phyloP scores from a whole-genome alignment of 2,113 vertebrate species.

The Vidua chalybeata region DNA sequence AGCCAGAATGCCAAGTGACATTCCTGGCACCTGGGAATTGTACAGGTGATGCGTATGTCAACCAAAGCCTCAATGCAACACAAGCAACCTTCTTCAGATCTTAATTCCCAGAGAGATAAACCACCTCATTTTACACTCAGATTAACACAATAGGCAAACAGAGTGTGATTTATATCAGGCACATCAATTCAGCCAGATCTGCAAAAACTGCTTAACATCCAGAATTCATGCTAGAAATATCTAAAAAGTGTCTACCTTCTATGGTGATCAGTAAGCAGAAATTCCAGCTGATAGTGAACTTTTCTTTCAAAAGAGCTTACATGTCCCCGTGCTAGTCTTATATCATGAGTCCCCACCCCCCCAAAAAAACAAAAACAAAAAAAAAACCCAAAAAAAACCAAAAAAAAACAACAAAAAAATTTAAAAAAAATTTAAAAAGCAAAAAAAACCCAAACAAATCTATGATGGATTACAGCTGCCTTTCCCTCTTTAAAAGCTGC shows the following conservation, averaged over 20 bases:
- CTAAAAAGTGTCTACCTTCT: background rate
- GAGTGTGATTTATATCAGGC: background rate
- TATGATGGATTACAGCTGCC: background rate
- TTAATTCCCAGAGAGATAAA: background rate
- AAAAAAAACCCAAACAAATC: background rate
- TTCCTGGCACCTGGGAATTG: background rate
- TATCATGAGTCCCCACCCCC: fast-evolving
- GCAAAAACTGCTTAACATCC: background rate
- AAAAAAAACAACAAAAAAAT: background rate
- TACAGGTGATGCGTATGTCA: too few relatives aligned
- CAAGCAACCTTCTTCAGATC: background rate
- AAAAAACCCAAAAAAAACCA: background rate
- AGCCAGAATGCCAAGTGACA: background rate
- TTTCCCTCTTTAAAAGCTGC: background rate
- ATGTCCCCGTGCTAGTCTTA: background rate
- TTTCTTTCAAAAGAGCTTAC: background rate
- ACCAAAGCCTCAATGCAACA: background rate
- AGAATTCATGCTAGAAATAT: background rate
- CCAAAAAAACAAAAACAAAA: background rate
- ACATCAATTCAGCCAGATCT: background rate
- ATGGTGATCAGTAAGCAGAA: fast-evolving
- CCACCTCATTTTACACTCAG: background rate
- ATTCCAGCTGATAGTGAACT: background rate
- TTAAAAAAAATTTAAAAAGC: background rate
- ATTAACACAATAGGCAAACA: fast-evolving